Percentiles rank a stretch among this genome's conserved stretches.
Evolutionary conservation across 2,797 vertebrate genomes (phyloP).

Genomic region (Chloroceryle amazona): DNA sequence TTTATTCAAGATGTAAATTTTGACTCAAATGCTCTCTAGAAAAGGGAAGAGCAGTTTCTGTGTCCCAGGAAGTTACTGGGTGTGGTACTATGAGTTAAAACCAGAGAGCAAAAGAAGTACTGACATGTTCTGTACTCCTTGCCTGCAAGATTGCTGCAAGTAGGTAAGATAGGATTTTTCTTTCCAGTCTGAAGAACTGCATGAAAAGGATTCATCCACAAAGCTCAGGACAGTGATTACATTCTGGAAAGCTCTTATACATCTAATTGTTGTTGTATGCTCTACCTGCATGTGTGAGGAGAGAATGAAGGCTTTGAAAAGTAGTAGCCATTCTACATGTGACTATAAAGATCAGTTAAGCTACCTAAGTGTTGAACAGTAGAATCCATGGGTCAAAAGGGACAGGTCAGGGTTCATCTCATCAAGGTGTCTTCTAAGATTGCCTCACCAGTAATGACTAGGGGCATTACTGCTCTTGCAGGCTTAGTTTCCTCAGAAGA

Average conservation of each 20-base stretch:
- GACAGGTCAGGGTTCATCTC: background rate
- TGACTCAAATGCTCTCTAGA: background rate
- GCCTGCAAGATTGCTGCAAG: background rate
- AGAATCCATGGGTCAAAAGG: background rate
- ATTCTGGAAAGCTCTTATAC: background rate
- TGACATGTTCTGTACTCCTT: background rate
- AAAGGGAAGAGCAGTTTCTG: background rate
- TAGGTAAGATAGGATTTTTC: background rate
- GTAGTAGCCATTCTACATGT: background rate
- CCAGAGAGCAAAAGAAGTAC: background rate
- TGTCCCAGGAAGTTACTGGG: background rate
- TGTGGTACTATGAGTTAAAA: background rate
- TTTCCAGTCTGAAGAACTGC: background rate
- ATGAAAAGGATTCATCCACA: background rate
- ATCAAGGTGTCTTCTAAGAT: fast-evolving
- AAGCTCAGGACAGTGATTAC: background rate
- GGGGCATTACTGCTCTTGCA: background rate
- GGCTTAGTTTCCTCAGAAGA: background rate
- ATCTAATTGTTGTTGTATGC: background rate
- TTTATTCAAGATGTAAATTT: background rate
- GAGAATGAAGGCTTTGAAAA: background rate
- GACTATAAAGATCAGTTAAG: background rate
- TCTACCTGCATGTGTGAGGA: background rate
- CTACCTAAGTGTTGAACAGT: background rate
- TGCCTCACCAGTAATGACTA: background rate